A percentile compares a stretch with the other conserved stretches of the same genome.
phyloP scores from a whole-genome alignment of 2,888 invertebrate species.

The Tipula confusa region DNA sequence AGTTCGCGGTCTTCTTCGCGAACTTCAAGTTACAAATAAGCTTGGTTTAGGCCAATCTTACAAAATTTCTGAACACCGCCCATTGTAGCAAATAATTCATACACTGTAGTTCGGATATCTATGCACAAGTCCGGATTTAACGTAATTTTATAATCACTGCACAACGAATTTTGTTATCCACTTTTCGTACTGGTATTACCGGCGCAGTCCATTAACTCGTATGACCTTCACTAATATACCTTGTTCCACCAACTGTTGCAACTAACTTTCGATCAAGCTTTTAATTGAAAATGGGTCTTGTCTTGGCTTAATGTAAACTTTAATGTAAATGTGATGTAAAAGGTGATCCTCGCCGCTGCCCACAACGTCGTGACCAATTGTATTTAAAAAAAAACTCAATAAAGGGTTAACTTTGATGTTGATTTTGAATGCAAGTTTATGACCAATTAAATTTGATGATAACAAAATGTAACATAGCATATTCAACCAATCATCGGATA shows the following conservation, averaged over 20 bases:
- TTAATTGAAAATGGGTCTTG: background rate
- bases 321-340: no score
- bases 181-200: no score
- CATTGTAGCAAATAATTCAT: conserved; percentile 38
- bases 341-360: no score
- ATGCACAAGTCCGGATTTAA: conserved; percentile 38
- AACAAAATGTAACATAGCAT: no score
- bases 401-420: no score
- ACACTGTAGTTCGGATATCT: conserved; percentile 39
- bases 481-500: no score
- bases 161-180: background rate
- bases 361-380: no score
- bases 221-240: background rate
- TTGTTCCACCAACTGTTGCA: background rate
- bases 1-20: conserved; percentile 40
- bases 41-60: conserved; percentile 41
- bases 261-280: conserved; percentile 31
- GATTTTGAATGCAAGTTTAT: no score
- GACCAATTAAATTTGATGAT: no score
- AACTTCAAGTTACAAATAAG: conserved; percentile 44
- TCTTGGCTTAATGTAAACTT: background rate
- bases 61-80: conserved; percentile 35
- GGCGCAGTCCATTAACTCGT: background rate
- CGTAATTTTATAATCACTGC: conserved; percentile 38
- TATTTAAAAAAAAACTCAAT: no score